A percentile compares a stretch with the other conserved stretches of the same genome.
These are phyloP conservation scores for Limnephilus rhombicus DNA, from an alignment of 2,888 invertebrate species.

Conservation along the genomic window DNA sequence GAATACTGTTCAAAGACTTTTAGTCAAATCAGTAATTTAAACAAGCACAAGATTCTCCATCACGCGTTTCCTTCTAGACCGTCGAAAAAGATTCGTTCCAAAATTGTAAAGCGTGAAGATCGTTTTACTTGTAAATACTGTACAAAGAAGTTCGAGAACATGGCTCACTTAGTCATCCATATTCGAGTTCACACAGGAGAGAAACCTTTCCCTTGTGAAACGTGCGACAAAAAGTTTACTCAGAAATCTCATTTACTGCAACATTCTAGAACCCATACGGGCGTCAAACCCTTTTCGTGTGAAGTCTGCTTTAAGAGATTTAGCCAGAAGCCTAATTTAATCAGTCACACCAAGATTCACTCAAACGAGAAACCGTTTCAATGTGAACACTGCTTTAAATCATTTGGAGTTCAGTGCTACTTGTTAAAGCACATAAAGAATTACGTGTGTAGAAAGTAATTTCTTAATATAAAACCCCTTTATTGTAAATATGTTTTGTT, in stretches of 20 bases:
- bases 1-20: neutral
- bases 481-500: neutral
- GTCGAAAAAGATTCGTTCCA: neutral
- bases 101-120: neutral
- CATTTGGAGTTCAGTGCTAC: neutral
- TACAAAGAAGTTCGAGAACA: neutral
- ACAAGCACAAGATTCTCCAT: neutral
- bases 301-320: neutral
- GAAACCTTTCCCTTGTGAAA: neutral
- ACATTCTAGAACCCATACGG: neutral
- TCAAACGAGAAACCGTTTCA: neutral
- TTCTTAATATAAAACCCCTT: neutral
- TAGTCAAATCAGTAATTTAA: neutral
- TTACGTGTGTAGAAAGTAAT: neutral
- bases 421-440: neutral
- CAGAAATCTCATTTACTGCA: neutral
- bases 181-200: neutral
- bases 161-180: neutral
- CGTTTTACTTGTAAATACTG: neutral
- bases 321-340: neutral
- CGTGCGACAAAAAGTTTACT: neutral
- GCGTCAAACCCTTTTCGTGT: slow-evolving; percentile 1
- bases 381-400: slow-evolving; percentile 4
- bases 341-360: neutral
- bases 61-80: neutral